Base-by-base conservation (phyloP, 2,888 invertebrate species). In the Selenia dentaria region DNA sequence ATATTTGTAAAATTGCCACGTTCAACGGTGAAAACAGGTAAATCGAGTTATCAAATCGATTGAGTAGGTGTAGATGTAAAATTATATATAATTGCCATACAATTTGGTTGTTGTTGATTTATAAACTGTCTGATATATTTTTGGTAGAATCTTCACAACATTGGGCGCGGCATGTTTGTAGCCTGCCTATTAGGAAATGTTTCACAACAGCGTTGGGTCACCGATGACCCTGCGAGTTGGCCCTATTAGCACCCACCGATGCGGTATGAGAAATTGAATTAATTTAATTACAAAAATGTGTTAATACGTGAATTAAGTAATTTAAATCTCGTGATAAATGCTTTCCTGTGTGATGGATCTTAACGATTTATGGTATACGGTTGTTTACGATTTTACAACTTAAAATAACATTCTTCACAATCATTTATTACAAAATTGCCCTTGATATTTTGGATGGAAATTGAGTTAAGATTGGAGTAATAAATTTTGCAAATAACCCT, bases 201-300 rank as follows among this genome's bases (percentile, higher is more conserved):
- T 74, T 55, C 71, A 63, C 62, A 72, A 72, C 49, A 43, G 40
- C 37, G 44, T 57, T 49, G 59, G 63, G 43, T 59, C 58, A 52
- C 59, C 60, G 53, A 27, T 75, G 77, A 75, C 79, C 73, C 69
- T 63, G 60, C 54, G 63, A 64, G 67, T 69, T 59, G 61, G 61
- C 60, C 52, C 47, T 61, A 63, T 59, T 62, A 53, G 56, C 68
- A 60, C 68, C 61, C 61, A 64, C 67, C 43, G 52, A 59, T 64
- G 29, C 34, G 27, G 29, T 28, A 36, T 40, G 39, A 32, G 25
- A 37, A 38, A 43, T 45, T 13, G 34, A 32, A 34, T 44, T 38
- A 43, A 45, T 51, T 38, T 10, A 56, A 44, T 46, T 32, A 45
- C 47, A 43, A 34, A 42, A 53, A 45, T 38, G 45, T 51, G 45